phyloP scores from a whole-genome alignment of 30 jellyfish, hydroid and myxozoan species.

The Cassiopea xamachana region DNA sequence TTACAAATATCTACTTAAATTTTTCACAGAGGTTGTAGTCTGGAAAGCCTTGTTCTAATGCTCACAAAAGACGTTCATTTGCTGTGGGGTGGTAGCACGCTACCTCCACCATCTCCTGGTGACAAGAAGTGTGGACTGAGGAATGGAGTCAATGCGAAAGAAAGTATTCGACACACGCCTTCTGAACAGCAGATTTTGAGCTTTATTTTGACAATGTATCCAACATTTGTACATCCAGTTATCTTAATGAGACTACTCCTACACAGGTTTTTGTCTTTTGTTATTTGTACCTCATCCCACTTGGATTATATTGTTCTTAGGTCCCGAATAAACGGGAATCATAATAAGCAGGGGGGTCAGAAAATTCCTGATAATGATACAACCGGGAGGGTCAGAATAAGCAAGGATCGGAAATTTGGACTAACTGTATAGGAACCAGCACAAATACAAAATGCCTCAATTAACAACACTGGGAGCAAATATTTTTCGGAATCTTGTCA shows the following conservation, averaged over 20 bases:
- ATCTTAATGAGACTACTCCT: conserved; percentile 81
- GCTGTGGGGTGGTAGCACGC: conserved; percentile 90
- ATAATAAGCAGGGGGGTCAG: too few species aligned
- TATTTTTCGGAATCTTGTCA: too few species aligned
- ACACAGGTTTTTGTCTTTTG: conserved; percentile 84
- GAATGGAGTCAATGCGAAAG: conserved; percentile 22
- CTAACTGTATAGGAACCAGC: too few species aligned
- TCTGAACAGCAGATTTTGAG: conserved; percentile 83
- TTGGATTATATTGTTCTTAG: too few species aligned
- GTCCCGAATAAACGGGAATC: too few species aligned
- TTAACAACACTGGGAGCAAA: too few species aligned
- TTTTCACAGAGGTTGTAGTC: conserved; percentile 74
- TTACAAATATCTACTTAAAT: too few species aligned
- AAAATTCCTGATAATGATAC: too few species aligned
- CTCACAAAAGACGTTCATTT: conserved; percentile 75
- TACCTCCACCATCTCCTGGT: conserved; percentile 86
- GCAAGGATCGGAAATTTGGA: too few species aligned
- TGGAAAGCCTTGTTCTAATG: conserved; percentile 80
- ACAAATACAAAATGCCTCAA: too few species aligned
- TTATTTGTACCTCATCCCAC: too few species aligned
- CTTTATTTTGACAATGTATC: conserved; percentile 84
- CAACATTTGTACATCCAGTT: conserved; percentile 90
- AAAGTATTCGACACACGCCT: conserved; percentile 57
- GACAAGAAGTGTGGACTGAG: conserved; percentile 40
- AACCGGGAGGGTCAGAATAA: too few species aligned